These are phyloP conservation scores for Microdon myrmicae DNA, from an alignment of 2,888 invertebrate species.

Conservation along the genomic window DNA sequence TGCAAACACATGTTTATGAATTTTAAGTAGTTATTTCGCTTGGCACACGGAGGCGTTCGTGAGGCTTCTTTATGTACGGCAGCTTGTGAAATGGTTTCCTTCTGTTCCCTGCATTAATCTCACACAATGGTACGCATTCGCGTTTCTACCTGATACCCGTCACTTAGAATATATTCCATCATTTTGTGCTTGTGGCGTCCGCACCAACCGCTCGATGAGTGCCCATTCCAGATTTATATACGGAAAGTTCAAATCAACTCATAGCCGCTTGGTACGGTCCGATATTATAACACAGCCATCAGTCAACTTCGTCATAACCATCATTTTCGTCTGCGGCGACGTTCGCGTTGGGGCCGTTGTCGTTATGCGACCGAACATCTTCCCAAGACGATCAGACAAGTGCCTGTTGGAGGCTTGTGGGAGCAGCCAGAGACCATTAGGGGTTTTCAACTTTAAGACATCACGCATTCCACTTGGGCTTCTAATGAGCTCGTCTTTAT, in stretches of 20 bases:
- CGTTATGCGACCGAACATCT: too few species aligned
- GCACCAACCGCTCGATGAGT: too few species aligned
- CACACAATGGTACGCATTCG: constrained; percentile 35
- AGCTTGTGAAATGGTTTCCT: constrained; percentile 45
- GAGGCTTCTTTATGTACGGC: constrained; percentile 22
- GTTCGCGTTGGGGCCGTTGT: constrained; percentile 10
- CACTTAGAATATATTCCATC: constrained; percentile 33
- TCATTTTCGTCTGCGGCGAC: constrained; percentile 18
- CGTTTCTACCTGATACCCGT: constrained; percentile 37
- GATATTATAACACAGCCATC: constrained; percentile 43
- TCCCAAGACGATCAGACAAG: too few species aligned
- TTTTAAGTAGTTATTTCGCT: constrained; percentile 52
- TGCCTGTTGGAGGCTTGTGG: constrained; percentile 2
- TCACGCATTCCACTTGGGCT: constrained; percentile 55
- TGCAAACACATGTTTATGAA: constrained; percentile 57
- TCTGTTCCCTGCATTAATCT: constrained; percentile 45
- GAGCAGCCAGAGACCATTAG: constrained; percentile 44
- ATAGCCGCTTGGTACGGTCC: constrained; percentile 12
- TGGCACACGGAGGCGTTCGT: constrained; percentile 7
- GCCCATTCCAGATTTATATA: constrained; percentile 33
- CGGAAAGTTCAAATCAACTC: constrained; percentile 41
- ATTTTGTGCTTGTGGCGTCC: neutral
- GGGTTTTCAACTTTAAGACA: constrained; percentile 47
- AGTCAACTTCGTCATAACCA: constrained; percentile 46
- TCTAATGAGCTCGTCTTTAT: constrained; percentile 55